Evolutionary conservation across 2,113 vertebrate species (phyloP), one percentile per base, ranked within the genome.

Genomic region (Vimba vimba): DNA sequence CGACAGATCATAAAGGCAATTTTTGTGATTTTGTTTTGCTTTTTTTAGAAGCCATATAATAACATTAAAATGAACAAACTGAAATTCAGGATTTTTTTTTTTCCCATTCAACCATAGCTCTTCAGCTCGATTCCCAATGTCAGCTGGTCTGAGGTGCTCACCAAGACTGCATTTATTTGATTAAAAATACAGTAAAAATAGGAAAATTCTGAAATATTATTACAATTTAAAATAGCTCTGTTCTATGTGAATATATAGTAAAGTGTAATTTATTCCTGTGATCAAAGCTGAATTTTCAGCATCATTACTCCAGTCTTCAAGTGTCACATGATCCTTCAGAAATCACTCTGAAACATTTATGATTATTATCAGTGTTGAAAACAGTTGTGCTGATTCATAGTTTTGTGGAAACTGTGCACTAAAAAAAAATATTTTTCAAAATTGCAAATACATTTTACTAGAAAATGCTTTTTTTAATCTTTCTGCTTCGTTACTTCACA

Each of bases 311-410:
- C 50, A 66, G 62, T 30, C 25, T 30, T 27, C 60, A 64, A 64
- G 60, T 64, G 60, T 64, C 25, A 30, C 62, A 66, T 66, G 62
- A 64, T 62, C 60, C 60, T 62, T 62, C n/a, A 62, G n/a, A 25
- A 62, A 25, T 27, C 11, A 64, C 6, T 64, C 11, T 27, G 1
- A 13, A 43, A 43, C 39, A 43, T 13, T 12, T 66, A 66, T 30
- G 62, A 12, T 66, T 11, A 64, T 64, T 15, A 13, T 39, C 36
- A 36, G 36, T n/a, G 23, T 27, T 62, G 60, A 12, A 4, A 27
- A 13, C n/a, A 2, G n/a, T 62, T 27, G 10, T 62, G n/a, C n/a
- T 62, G n/a, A 4, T 25, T 62, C n/a, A 62, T 6, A 13, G 25
- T 27, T 64, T 64, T 64, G 12, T 64, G 62, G 12, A 64, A 13